Conservation (phyloP, 2,797 vertebrate genomes). For the Pangasius larnaudii region DNA sequence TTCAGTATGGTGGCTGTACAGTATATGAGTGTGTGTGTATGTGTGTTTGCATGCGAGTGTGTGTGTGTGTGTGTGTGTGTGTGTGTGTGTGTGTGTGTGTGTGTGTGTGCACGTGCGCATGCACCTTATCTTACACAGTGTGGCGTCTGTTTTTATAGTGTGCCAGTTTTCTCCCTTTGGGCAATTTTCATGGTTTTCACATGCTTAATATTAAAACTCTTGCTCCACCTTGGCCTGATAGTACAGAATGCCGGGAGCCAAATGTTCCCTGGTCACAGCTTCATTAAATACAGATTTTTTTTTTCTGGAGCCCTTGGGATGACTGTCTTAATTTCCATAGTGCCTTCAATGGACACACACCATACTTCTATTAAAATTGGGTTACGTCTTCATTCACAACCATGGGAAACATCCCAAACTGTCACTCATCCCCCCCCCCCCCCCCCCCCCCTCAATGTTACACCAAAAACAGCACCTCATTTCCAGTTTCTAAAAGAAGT, state of each 20-base stretch:
- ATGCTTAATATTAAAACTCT: constrained; percentile 73
- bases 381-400: constrained; percentile 61
- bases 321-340: constrained; percentile 63
- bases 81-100: constrained; percentile 16
- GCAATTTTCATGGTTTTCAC: constrained; percentile 64
- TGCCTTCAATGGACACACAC: constrained; percentile 60
- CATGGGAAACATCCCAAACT: constrained; percentile 43
- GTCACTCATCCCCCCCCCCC: constrained; percentile 7
- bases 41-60: constrained; percentile 21
- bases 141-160: constrained; percentile 55
- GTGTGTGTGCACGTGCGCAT: constrained; percentile 25
- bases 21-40: constrained; percentile 18
- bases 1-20: constrained; percentile 43
- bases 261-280: constrained; percentile 69
- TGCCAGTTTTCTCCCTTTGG: constrained; percentile 64
- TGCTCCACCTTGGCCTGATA: constrained; percentile 65
- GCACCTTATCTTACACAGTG: constrained; percentile 60
- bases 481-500: constrained; percentile 20
- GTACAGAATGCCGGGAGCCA: constrained; percentile 61
- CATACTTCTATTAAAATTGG: constrained; percentile 61
- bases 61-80: constrained; percentile 13
- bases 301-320: constrained; percentile 59
- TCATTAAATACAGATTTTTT: constrained; percentile 68
- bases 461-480: constrained; percentile 24
- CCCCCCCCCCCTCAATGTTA: neutral